Base-by-base conservation (phyloP, 53 echinoderm and acorn worm genomes). In the Holothuria leucospilota region DNA sequence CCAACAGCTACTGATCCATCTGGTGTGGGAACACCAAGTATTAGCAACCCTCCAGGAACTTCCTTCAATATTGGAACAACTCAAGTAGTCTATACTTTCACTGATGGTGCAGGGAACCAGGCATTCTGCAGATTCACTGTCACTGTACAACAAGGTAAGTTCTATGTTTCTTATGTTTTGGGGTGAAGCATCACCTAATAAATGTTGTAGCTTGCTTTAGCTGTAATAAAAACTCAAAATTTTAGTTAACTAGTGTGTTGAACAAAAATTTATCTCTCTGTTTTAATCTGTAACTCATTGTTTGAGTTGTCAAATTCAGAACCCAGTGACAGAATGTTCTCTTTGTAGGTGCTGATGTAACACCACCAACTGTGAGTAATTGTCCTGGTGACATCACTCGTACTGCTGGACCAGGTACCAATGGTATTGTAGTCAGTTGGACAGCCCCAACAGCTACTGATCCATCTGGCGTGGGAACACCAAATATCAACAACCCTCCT, bases 371-470 rank as follows among this genome's bases (percentile, higher is more conserved):
- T 13, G 39, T 38, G 2, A 11, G 21, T 20, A 38, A 23, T 49
- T 46, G 46, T 52, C 52, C 78, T 20, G 59, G 23, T 78, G 29
- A 34, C 71, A 71, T 71, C 42, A 71, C 71, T 42, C 38, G 71
- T 29, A 69, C 69, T 34, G 38, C 69, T 69, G 69, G 38, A 69
- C 69, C 69, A 69, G 69, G 69, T 69, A 20, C 69, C 25, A 29
- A 29, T 24, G 70, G 70, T 70, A 70, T 70, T 11, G 70, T 70
- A 12, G 70, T 70, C 13, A 70, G 38, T 2, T 70, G 70, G 70
- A 38, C 39, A 70, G 21, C 70, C 30, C 70, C 70, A 30, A 70
- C 70, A 38, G 70, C 70, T 39, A 70, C 70, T 38, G 70, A 70
- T 29, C 39, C 70, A 2, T 70, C 70, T 21, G 70, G 70, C 2